These are phyloP conservation scores for Crotophaga sulcirostris DNA, from an alignment of 2,113 vertebrate species.

Conservation along the genomic window DNA sequence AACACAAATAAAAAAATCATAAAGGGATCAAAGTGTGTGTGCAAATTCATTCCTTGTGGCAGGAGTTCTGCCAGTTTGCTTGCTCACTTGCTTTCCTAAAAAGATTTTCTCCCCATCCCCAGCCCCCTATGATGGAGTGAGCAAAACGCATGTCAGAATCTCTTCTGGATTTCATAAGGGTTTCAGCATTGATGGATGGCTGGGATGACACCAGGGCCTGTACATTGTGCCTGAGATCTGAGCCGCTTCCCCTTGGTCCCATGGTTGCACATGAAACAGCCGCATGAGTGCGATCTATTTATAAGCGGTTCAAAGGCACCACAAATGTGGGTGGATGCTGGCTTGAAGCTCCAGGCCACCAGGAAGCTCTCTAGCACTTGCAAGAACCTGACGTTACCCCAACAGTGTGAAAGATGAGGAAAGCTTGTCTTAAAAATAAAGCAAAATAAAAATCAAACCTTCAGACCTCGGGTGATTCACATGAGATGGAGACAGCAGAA, in stretches of 20 bases:
- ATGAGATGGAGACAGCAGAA: background rate
- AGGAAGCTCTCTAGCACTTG: background rate
- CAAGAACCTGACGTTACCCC: background rate
- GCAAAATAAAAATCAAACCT: background rate
- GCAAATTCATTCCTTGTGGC: constrained; percentile 91
- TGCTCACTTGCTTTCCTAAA: background rate
- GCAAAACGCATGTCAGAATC: constrained; percentile 31
- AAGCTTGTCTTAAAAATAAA: background rate
- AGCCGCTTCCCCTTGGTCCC: background rate
- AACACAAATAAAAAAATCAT: constrained; percentile 86
- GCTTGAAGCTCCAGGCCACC: constrained; percentile 7
- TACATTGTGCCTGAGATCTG: constrained; percentile 18
- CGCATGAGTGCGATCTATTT: background rate
- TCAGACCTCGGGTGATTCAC: background rate
- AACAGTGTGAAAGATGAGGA: background rate
- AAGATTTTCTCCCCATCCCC: background rate
- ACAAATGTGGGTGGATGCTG: background rate
- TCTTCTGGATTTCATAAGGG: constrained; percentile 66
- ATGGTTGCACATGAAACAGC: background rate
- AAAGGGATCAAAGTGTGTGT: constrained; percentile 86
- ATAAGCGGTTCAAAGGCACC: constrained; percentile 38
- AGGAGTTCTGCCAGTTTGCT: constrained; percentile 68
- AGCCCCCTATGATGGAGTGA: background rate
- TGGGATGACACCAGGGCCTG: background rate
- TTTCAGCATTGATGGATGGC: constrained; percentile 71